phyloP scores from a whole-genome alignment of 2,797 vertebrate genomes.

The Tokudaia muenninki region DNA sequence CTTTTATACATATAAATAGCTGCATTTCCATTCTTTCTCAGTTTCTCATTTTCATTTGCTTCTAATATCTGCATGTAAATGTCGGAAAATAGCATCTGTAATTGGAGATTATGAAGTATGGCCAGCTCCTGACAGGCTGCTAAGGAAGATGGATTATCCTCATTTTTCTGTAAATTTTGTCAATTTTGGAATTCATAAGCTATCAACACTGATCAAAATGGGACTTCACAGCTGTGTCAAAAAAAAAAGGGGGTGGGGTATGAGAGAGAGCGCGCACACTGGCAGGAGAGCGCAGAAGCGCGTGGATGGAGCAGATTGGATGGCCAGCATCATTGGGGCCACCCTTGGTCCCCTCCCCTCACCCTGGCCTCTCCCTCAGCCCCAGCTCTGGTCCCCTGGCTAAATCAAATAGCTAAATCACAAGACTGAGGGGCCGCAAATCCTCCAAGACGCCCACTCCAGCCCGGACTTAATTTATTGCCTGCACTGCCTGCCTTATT shows the following conservation, averaged over 20 bases:
- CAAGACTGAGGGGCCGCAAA: slow-evolving; percentile 85
- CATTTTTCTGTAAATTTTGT: slow-evolving; percentile 99
- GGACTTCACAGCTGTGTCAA: slow-evolving; percentile 95
- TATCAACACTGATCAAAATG: slow-evolving; percentile 98
- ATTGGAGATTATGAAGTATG: slow-evolving; percentile 99
- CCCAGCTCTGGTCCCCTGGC: slow-evolving; percentile 72
- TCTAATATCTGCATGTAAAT: slow-evolving; percentile 96
- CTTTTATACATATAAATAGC: slow-evolving; percentile 92
- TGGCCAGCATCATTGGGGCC: not conserved
- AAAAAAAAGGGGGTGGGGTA: slow-evolving; percentile 80
- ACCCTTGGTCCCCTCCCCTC: not conserved
- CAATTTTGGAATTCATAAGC: slow-evolving; percentile 99
- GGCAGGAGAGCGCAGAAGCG: not conserved
- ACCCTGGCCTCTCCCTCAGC: not conserved
- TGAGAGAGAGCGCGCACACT: not conserved
- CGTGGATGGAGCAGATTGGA: slow-evolving; percentile 76
- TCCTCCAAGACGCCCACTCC: slow-evolving; percentile 85
- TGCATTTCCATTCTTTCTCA: slow-evolving; percentile 90
- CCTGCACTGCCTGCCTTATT: slow-evolving; percentile 88
- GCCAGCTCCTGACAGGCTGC: slow-evolving; percentile 98
- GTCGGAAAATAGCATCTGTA: slow-evolving; percentile 96
- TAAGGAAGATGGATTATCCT: slow-evolving; percentile 99
- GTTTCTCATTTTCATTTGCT: slow-evolving; percentile 93
- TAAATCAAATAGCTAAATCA: slow-evolving; percentile 86
- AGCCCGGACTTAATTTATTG: slow-evolving; percentile 88